These are phyloP conservation scores for Plectropomus leopardus DNA, from an alignment of 2,113 vertebrate species.

Conservation along the genomic window DNA sequence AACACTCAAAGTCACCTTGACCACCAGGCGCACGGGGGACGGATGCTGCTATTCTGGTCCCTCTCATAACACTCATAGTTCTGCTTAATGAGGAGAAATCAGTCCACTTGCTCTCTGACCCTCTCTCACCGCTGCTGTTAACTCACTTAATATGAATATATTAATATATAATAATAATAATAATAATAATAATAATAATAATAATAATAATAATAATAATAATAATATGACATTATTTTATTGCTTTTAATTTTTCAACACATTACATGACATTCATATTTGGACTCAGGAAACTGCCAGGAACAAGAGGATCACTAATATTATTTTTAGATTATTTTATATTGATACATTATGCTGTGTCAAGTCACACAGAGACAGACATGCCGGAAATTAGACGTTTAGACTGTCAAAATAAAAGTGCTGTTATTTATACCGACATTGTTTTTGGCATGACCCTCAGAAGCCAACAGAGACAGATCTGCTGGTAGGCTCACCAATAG, in stretches of 20 bases:
- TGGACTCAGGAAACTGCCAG: not conserved
- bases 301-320: not conserved
- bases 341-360: not conserved
- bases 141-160: not conserved
- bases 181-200: no score
- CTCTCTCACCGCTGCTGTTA: not conserved
- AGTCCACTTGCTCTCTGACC: not conserved
- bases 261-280: not conserved
- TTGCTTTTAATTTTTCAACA: not conserved
- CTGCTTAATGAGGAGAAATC: slow-evolving; percentile 23
- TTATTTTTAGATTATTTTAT: not conserved
- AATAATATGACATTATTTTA: not conserved
- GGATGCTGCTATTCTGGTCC: slow-evolving; percentile 53
- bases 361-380: not conserved
- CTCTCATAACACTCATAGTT: not conserved
- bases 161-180: not conserved
- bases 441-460: not conserved
- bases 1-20: slow-evolving; percentile 50
- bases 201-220: no score
- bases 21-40: slow-evolving; percentile 28
- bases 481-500: no score
- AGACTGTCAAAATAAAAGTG: slow-evolving; percentile 15
- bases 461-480: not conserved
- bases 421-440: not conserved
- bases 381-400: not conserved